Evolutionary conservation across 2,113 vertebrate genomes (phyloP), one percentile per base, ranked within the genome.

Genomic region (Pongo pygmaeus): DNA sequence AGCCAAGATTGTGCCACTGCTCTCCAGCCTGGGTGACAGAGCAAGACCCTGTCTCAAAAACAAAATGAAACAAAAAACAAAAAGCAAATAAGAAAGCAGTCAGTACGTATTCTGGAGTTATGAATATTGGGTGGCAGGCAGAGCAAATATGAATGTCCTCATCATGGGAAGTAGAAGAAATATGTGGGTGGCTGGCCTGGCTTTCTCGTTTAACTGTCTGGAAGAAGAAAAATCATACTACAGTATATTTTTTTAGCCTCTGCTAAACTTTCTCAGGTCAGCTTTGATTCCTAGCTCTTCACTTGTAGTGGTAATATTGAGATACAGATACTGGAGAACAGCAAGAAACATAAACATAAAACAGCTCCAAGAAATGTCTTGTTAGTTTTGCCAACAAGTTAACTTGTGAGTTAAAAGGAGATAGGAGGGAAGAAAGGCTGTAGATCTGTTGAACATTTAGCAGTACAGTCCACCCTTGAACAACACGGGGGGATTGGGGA

Each of bases 161-260:
- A 20, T 69, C 40, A 16, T 23, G 78, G 50, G 40, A 89, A 40
- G 13, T 9, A 38, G 72, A 93, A 72, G 64, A 93, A 72, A 38
- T 72, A 67, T 23, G 3, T 35, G 38, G 40, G 18, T 57, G 22
- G 20, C 52, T 64, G 91, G 32, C 30, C n/a, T 88, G 55, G 27
- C 48, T 91, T 86, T 91, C 43, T 88, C 80, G 50, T 83, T 93
- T 92, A 79, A 87, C 40, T 70, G 13, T 59, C 43, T 85, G 72
- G 74, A 52, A 5, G 38, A 89, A 93, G 95, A 93, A 80, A 38
- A 48, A 61, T 35, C 84, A 79, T 22, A 8, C 18, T 55, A 48
- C 18, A 14, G 23, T 67, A 1, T 67, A 13, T 4, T 4, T 61
- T 64, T 61, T 88, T 57, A 93, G 46, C 38, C 17, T 40, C 43